Evolutionary conservation across 2,797 vertebrate species (phyloP), one percentile per base, ranked within the genome.

Genomic region (Anableps anableps): DNA sequence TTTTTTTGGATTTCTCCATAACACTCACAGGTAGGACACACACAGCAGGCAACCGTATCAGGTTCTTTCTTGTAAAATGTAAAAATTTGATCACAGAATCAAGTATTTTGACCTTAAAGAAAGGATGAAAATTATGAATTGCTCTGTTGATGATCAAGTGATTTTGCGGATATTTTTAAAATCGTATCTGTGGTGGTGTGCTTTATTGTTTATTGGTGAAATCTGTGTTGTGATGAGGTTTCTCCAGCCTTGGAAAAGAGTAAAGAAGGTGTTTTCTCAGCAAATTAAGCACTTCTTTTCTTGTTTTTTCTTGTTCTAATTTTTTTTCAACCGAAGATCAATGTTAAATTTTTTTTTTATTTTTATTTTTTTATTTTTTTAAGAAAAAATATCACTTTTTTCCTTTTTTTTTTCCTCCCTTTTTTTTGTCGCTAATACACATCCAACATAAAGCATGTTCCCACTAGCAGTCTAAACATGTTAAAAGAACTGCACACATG

Each of bases 401-500:
- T 53, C 51, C 8, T n/a, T 1, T 6, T 31, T 36, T 5, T 26
- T 53, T 26, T 13, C 53, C 55, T 13, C 4, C 1, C 5, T 2
- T 43, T 26, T 68, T 7, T 5, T 7, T 43, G 26, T 14, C 13
- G 16, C 26, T 45, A 71, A 45, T 71, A 45, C 41, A 71, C 5
- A 45, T n/a, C 26, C 41, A 45, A 31, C 43, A 45, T 31, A 34
- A 23, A 78, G 66, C 66, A 71, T 31, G 50, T 55, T 23, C 66
- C 62, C 62, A 34, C 47, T 51, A 31, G 9, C 62, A n/a, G 62
- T 68, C 34, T 68, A 31, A 45, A 43, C 64, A 36, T 41, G 36
- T 53, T 78, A 29, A 9, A 51, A 21, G 47, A 62, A 23, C 41
- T 13, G 64, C 70, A 73, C 36, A 81, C 48, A 26, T 82, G 71